phyloP scores from a whole-genome alignment of 2,888 invertebrate species.

The Lycaena phlaeas region DNA sequence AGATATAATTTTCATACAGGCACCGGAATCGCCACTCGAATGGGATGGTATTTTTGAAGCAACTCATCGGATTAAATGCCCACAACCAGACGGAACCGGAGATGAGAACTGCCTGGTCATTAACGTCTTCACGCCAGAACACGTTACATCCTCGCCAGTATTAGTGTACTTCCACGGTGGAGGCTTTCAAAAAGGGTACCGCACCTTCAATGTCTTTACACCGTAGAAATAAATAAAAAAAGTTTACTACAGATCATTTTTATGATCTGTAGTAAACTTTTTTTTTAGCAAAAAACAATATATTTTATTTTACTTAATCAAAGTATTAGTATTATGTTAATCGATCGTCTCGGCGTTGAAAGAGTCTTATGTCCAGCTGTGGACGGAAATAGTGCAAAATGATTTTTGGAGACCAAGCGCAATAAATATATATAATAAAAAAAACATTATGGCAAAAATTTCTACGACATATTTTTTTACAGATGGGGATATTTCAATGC shows the following conservation, averaged over 20 bases:
- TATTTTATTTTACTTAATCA: too few relatives aligned
- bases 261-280: too few relatives aligned
- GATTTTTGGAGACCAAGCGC: too few relatives aligned
- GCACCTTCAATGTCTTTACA: too few relatives aligned
- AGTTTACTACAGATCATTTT: too few relatives aligned
- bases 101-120: conserved; percentile 56
- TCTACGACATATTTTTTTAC: conserved; percentile 20
- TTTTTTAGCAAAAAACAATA: too few relatives aligned
- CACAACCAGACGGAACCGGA: conserved; percentile 37
- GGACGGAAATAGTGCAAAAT: too few relatives aligned
- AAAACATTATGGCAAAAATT: not conserved
- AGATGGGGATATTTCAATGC: conserved; percentile 49
- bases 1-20: conserved; percentile 25
- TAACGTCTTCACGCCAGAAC: conserved; percentile 50
- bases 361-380: not conserved
- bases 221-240: too few relatives aligned
- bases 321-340: too few relatives aligned
- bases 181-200: conserved; percentile 47
- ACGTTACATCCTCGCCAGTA: conserved; percentile 33
- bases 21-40: conserved; percentile 35
- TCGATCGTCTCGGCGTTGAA: not conserved
- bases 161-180: conserved; percentile 62
- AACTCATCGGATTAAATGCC: conserved; percentile 46
- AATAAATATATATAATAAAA: too few relatives aligned
- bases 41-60: conserved; percentile 64